Conservation (phyloP, 2,797 vertebrate genomes). For the Glyptemys insculpta region DNA sequence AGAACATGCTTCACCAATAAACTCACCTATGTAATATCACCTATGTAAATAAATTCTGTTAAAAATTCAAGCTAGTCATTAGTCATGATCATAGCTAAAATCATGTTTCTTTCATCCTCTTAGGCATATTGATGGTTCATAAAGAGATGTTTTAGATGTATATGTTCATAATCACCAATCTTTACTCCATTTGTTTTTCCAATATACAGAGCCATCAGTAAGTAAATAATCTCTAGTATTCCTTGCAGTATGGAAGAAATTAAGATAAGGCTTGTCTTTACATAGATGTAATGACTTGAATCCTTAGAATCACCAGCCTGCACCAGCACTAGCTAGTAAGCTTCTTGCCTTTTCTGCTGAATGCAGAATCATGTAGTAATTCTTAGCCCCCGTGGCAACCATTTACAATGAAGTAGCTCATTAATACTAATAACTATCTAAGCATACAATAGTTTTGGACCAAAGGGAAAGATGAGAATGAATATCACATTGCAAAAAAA, state of each 20-base stretch:
- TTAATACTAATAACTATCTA: slow-evolving; percentile 66
- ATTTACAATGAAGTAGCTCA: slow-evolving; percentile 56
- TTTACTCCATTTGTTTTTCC: slow-evolving; percentile 28
- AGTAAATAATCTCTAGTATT: not conserved
- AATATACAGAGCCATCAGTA: not conserved
- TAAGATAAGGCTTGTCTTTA: not conserved
- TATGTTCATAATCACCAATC: slow-evolving; percentile 5
- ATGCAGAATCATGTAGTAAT: slow-evolving; percentile 43
- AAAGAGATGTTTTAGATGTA: not conserved
- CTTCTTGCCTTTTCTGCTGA: slow-evolving; percentile 16
- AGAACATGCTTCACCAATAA: slow-evolving; percentile 17
- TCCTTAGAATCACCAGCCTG: slow-evolving; percentile 7
- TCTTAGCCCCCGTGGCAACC: slow-evolving; percentile 24
- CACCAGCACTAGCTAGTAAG: not conserved
- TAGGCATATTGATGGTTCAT: slow-evolving; percentile 16
- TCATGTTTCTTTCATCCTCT: slow-evolving; percentile 19
- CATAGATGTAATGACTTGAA: slow-evolving; percentile 1
- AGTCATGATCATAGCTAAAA: slow-evolving; percentile 35
- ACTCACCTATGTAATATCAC: slow-evolving; percentile 65
- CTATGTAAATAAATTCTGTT: slow-evolving; percentile 43
- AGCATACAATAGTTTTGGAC: slow-evolving; percentile 39
- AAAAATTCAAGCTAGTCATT: not conserved
- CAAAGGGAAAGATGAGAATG: slow-evolving; percentile 44
- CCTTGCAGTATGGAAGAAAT: not conserved
- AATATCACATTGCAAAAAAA: slow-evolving; percentile 49